A percentile compares a stretch with the other conserved stretches of the same genome.
Evolutionary conservation across 2,797 vertebrate species (phyloP).

Genomic region (Sebastes steindachneri): DNA sequence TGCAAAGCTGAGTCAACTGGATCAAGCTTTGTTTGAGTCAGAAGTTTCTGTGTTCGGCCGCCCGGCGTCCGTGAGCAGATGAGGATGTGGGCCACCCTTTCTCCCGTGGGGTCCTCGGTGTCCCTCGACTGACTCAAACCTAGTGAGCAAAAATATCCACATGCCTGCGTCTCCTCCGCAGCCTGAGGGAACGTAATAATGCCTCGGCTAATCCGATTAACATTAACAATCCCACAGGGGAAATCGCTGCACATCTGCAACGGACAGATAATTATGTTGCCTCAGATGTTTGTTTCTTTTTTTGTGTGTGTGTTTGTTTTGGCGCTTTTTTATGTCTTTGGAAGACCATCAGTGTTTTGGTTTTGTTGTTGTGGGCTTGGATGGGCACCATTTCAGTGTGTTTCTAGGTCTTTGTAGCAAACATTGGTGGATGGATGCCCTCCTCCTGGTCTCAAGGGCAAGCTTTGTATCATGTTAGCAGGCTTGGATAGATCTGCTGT

Average conservation of each 20-base stretch:
- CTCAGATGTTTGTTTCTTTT: constrained; percentile 76
- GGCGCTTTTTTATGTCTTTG: constrained; percentile 49
- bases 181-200: constrained; percentile 80
- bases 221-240: constrained; percentile 80
- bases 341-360: constrained; percentile 40
- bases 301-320: constrained; percentile 33
- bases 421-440: constrained; percentile 41
- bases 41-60: constrained; percentile 30
- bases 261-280: constrained; percentile 79
- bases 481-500: constrained; percentile 10
- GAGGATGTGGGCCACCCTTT: constrained; percentile 50
- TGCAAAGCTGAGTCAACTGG: constrained; percentile 37
- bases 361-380: constrained; percentile 2
- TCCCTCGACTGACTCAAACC: constrained; percentile 72
- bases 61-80: constrained; percentile 2
- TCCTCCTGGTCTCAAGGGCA: constrained; percentile 37
- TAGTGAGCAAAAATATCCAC: constrained; percentile 71
- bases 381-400: constrained; percentile 23
- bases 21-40: constrained; percentile 17
- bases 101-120: constrained; percentile 34
- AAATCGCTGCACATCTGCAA: constrained; percentile 82
- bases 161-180: constrained; percentile 59
- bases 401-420: constrained; percentile 36
- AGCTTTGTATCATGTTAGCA: constrained; percentile 30
- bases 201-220: constrained; percentile 85